Conservation (phyloP, 1,140 invertebrate genomes). For the Phenacoccus solenopsis region DNA sequence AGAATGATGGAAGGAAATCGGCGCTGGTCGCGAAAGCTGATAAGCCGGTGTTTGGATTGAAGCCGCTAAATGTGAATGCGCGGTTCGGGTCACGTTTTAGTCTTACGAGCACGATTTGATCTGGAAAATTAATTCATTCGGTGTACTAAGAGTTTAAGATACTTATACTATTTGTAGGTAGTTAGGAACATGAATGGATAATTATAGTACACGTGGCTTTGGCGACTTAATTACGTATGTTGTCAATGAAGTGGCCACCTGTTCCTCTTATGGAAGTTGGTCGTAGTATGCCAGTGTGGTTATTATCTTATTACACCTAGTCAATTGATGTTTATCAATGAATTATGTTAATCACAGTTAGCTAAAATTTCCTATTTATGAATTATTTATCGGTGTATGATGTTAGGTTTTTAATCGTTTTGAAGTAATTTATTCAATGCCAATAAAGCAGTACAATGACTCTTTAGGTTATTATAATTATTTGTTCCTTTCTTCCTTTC, state of each 20-base stretch:
- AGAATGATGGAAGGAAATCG: constrained; percentile 15
- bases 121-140: neutral
- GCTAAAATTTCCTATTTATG: too few species aligned
- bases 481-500: too few species aligned
- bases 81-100: constrained; percentile 23
- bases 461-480: too few species aligned
- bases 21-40: constrained; percentile 24
- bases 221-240: too few species aligned
- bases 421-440: too few species aligned
- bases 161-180: too few species aligned
- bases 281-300: too few species aligned
- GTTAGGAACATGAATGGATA: neutral
- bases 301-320: neutral
- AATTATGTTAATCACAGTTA: constrained; percentile 4
- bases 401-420: too few species aligned
- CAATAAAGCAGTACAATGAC: too few species aligned
- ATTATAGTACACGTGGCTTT: neutral
- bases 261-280: neutral
- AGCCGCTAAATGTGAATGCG: constrained; percentile 27
- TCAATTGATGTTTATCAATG: neutral
- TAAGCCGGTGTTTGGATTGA: constrained; percentile 25
- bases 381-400: too few species aligned
- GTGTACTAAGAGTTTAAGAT: too few species aligned
- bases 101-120: constrained; percentile 18
- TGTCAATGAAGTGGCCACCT: neutral